phyloP scores from a whole-genome alignment of 2,113 vertebrate genomes.

The Gymnorhina tibicen region DNA sequence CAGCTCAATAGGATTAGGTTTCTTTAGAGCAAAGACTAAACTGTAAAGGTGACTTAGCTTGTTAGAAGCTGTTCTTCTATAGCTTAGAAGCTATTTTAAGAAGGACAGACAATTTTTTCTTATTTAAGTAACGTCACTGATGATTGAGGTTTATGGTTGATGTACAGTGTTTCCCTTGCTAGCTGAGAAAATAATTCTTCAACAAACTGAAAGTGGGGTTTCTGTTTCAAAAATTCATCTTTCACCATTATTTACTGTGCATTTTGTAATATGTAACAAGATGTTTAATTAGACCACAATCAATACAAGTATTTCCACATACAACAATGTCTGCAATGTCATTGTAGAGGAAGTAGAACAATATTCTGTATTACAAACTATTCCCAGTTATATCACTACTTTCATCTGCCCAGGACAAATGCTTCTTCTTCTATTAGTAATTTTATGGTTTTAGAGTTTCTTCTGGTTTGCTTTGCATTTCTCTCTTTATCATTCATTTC shows the following conservation, averaged over 20 bases:
- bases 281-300: background rate
- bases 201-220: background rate
- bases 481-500: background rate
- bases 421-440: background rate
- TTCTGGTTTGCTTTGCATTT: background rate
- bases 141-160: background rate
- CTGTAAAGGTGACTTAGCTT: background rate
- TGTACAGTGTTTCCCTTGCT: background rate
- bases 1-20: background rate
- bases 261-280: background rate
- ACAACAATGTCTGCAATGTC: background rate
- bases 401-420: background rate
- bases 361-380: constrained; percentile 7
- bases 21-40: background rate
- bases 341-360: background rate
- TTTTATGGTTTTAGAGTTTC: background rate
- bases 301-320: background rate
- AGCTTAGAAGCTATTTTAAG: background rate
- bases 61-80: background rate
- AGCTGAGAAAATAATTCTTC: background rate
- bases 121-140: background rate
- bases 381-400: constrained; percentile 1
- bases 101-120: background rate
- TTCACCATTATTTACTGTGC: background rate
- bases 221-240: background rate